Percentiles rank a stretch among this genome's conserved stretches.
These are phyloP conservation scores for Nycticebus coucang DNA, from an alignment of 2,113 vertebrate species.

Conservation along the genomic window DNA sequence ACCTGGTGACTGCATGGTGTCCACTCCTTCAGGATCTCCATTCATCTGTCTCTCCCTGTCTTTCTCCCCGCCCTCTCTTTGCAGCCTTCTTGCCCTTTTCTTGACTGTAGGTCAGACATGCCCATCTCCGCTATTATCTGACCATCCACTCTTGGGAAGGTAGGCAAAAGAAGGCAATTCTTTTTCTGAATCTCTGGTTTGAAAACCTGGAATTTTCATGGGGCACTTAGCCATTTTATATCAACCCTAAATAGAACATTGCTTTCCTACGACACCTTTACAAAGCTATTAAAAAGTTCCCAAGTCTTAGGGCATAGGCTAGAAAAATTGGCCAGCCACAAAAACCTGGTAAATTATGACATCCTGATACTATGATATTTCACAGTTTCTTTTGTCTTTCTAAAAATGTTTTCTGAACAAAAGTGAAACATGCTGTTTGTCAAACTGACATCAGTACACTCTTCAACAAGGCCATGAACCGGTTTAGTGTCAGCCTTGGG, in stretches of 20 bases:
- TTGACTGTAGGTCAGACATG: background rate
- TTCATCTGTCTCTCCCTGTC: background rate
- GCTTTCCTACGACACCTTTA: background rate
- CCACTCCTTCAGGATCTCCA: background rate
- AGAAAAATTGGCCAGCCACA: background rate
- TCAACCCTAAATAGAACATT: background rate
- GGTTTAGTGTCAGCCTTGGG: background rate
- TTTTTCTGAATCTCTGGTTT: background rate
- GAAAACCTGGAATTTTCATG: conserved; percentile 18
- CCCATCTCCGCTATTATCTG: background rate
- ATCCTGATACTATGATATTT: background rate
- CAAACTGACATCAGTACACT: background rate
- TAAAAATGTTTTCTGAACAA: conserved; percentile 26
- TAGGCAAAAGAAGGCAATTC: background rate
- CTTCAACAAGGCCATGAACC: background rate
- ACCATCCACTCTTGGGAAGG: background rate
- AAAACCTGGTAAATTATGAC: background rate
- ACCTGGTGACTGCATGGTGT: background rate
- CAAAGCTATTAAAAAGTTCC: conserved; percentile 13
- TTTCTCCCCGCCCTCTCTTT: background rate
- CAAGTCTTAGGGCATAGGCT: background rate
- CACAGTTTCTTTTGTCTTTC: background rate
- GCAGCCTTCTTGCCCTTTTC: background rate
- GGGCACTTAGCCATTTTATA: background rate
- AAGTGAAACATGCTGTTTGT: conserved; percentile 31